phyloP scores from a whole-genome alignment of 2,888 invertebrate genomes.

The Xestia sexstrigata region DNA sequence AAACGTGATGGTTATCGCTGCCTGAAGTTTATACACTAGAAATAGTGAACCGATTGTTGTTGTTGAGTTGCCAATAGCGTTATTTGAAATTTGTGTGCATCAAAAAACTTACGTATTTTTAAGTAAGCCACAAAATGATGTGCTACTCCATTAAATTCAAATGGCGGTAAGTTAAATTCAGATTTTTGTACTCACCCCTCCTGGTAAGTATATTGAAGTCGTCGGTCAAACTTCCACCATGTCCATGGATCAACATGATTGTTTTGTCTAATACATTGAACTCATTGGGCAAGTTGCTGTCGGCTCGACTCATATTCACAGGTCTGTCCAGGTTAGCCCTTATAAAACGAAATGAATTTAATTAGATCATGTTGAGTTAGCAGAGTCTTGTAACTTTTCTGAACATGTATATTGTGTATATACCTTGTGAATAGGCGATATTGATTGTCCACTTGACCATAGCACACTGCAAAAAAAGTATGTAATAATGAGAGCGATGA shows the following conservation, averaged over 20 bases:
- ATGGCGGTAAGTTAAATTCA: neutral
- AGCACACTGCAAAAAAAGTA: neutral
- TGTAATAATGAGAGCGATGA: neutral
- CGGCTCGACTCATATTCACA: neutral
- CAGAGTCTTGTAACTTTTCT: neutral
- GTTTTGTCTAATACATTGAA: neutral
- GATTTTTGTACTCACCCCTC: constrained; percentile 6
- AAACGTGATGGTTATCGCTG: too few species aligned
- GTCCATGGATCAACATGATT: constrained; percentile 23
- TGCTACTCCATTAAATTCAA: too few species aligned
- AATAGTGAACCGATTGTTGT: too few species aligned
- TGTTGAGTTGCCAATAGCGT: too few species aligned
- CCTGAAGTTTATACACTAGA: too few species aligned
- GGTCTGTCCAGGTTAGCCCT: fast-evolving
- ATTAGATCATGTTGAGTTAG: neutral
- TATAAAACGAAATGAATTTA: neutral
- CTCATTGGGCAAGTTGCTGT: neutral
- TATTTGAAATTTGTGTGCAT: too few species aligned
- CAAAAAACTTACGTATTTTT: too few species aligned
- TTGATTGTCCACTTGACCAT: neutral
- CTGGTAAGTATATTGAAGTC: neutral
- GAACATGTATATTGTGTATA: neutral
- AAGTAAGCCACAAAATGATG: too few species aligned
- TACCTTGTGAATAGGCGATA: neutral
- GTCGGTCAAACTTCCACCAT: neutral